Evolutionary conservation across 1,140 invertebrate species (phyloP), one percentile per base, ranked within the genome.

Genomic region (Spodoptera frugiperda): DNA sequence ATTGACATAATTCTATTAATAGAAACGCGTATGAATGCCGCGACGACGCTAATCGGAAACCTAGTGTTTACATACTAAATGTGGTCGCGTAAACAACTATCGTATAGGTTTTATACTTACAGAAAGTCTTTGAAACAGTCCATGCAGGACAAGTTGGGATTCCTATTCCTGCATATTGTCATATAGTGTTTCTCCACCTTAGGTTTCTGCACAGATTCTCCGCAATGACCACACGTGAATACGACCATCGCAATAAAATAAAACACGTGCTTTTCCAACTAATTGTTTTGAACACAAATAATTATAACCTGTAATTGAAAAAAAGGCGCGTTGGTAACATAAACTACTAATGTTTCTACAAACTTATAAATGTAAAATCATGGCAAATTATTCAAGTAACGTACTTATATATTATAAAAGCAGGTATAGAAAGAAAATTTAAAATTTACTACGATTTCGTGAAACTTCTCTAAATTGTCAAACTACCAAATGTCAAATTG

Each of bases 181-280:
- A 95, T 95, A 90, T 98, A 98, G 94, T 99, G 98, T 88, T 98
- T 98, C 78, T 98, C 97, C 3, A 99, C 98, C 91, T 97, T 96
- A 39, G 97, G 97, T 87, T 99, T 99, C 87, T 98, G 98, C 0
- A 99, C 88, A 19, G 97, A 96, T 73, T 98, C 97, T 0, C 98
- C 98, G 91, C 98, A 99, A 80, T 97, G 95, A 85, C 97, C 97
- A 90, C 98, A 99, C 14, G 97, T 98, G 89, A 99, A 99, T 25
- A 98, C 97, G 46, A 99, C 98, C 98, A 99, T 99, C 33, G 81
- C 78, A 65, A 65, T 51, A 39, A 57, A 57, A 12, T 44, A 67
- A 74, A 67, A 72, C 76, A 70, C 78, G 76, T 81, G 81, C 57
- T 61, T 39, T 63, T 25, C 9, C 5, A 33, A 53, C 15, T 21